Evolutionary conservation across 2,888 invertebrate genomes (phyloP), one percentile per base, ranked within the genome.

Genomic region (Labia minor): DNA sequence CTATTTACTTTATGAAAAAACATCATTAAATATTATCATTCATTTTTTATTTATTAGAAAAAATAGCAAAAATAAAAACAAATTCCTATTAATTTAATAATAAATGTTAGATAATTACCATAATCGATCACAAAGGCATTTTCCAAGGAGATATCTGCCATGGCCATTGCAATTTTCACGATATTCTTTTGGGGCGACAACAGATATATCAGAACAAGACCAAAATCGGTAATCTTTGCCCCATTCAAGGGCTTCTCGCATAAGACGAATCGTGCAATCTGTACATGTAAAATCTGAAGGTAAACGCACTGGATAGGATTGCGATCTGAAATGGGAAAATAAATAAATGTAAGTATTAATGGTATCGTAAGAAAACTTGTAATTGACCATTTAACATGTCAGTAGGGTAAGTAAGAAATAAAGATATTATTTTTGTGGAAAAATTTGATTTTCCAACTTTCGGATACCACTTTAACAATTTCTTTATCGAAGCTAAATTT

Each of bases 211-310:
- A 1, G 95, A 90, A 76, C 97, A 97, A 0, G 94, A 94, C 93
- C 94, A 95, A 81, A 97, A 96, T 70, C 88, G 81, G 78, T 95
- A 96, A 73, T 82, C 84, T 67, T 82, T 79, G 0, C 88, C 85
- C 94, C 95, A 96, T 80, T 98, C 96, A 20, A 86, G 85, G 0
- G 96, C 96, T 78, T 96, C 92, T 0, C 96, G 81, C 66, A 94
- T 83, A 71, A 98, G 81, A 68, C 96, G 86, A 49, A 98, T 81
- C 0, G 94, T 92, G 77, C 97, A 98, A 78, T 94, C 90, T 68
- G 83, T 82, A 76, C 97, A 98, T 61, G 86, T 86, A 74, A 92
- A 90, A 77, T 91, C 86, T 61, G 81, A 78, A 0, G 96, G 95
- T 63, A 97, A 79, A 65, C 85, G 86, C 1, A 96, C 89, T 71